Base-by-base conservation (phyloP, 2,888 invertebrate species). In the Amphipoea lucens region DNA sequence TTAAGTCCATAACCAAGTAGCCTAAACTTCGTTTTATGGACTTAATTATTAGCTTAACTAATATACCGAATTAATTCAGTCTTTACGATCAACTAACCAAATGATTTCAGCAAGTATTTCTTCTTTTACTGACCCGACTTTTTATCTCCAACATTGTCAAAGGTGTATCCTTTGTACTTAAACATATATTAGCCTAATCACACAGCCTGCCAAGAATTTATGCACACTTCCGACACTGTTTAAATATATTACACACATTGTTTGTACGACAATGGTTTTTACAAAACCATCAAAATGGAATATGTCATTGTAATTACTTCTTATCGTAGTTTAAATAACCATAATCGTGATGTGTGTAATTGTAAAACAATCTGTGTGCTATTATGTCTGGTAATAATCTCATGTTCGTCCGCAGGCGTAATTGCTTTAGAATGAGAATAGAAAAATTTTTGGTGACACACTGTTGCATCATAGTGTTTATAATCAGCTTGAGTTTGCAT, bases 321-420 rank as follows among this genome's bases (percentile, higher is more conserved):
- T 89, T 89, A 90, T 91, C 89, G 80, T 80, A 84, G 83, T 85
- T 88, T 88, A 85, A 90, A 88, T 80, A 87, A 85, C 77, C 75
- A 80, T 83, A 87, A 88, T 90, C 87, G 84, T 81, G 80, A 82
- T 80, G 79, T 83, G 84, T 89, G 82, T 89, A 86, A 90, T 90
- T 90, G 87, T 88, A 81, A 88, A 88, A 88, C 89, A 87, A 85
- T 89, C 87, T 87, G 84, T 74, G 62, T 77, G 82, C 79, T 81
- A 89, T 90, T 88, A 90, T 81, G 82, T 81, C 74, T 60, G 71
- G 79, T 79, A 84, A 68, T 85, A 88, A 85, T 90, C 86, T 88
- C 69, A 54, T 76, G 75, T 81, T 77, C 71, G 85, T 81, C 85
- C 69, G 76, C 66, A 45, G 17, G n/a, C 40, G 62, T 86, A 79